Evolutionary conservation across 2,888 invertebrate genomes (phyloP), one percentile per base, ranked within the genome.

Genomic region (Tetragnatha montana): DNA sequence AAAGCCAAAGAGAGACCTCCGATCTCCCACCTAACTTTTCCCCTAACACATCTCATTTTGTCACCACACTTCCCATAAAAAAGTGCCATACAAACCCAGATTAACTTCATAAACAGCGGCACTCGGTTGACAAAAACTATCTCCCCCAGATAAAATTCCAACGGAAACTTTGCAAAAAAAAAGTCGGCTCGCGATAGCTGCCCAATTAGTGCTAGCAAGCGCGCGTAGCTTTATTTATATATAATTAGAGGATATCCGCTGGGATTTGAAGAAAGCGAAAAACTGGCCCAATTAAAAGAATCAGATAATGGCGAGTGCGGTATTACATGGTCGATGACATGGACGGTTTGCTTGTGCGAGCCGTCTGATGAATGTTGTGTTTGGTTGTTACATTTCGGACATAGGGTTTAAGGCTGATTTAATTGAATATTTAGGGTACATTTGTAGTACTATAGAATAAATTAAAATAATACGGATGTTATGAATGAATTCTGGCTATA

Each of bases 221-320:
- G 17, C 6, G 19, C 22, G 21, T 17, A 19, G 73, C 60, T 82
- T 82, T 60, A 60, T 60, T 60, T 74, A 71, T 73, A 35, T 35
- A 74, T 82, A 74, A 82, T 82, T 60, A 82, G 50, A 82, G 82
- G 82, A 82, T 60, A 82, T 82, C 82, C 82, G 82, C 82, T 51
- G 82, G 17, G 14, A n/a, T 47, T n/a, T 50, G 82, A 81, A 74
- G 51, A 71, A 70, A 50, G 71, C 74, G 73, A 82, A 82, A 51
- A 74, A 73, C 82, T 74, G 74, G 17, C 60, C 82, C 82, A 82
- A 82, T 82, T 82, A 82, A 82, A 82, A 82, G 51, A 35, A 81
- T 74, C 60, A 73, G 73, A 82, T 82, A 82, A 82, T 71, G 35
- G 82, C 6, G 51, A 73, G 22, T 51, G 17, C n/a, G 51, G 73